Evolutionary conservation across 2,113 vertebrate genomes (phyloP), one percentile per base, ranked within the genome.

Genomic region (Poeciliopsis retropinna): DNA sequence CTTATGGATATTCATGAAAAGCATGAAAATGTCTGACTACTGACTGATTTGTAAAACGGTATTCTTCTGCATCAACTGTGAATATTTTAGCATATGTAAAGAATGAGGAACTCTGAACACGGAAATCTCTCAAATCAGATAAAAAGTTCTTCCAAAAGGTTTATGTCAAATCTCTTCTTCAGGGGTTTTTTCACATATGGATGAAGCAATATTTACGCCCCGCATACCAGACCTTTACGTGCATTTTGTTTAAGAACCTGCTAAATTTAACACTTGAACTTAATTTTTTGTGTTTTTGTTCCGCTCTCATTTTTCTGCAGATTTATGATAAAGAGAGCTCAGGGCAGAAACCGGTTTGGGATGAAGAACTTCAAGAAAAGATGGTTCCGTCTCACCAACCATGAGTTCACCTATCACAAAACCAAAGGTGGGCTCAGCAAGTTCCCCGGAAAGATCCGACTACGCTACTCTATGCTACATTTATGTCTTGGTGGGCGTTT

Each of bases 301-400:
- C 17, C 9, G 7, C 8, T 57, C 51, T 25, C 22, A 17, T 61
- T 72, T 70, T 3, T 29, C 29, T 32, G 29, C 85, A 99, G 98
- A 87, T 96, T 98, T 87, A 99, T 99, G 97, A 98, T 99, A 72
- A 99, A 99, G 92, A 92, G 98, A 87, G 98, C 98, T 0, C 98
- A 99, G 79, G 98, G 98, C 57, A 96, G 98, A 70, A 99, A 99
- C 69, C 95, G 97, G 8, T 98, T 99, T 72, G 97, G 98, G 31
- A 97, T 98, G 94, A 99, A 99, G 92, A 99, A 99, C 88, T 99
- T 99, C 88, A 99, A 99, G 93, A 99, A 97, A 87, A 94, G 98
- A 75, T 99, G 98, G 98, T 99, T 99, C 91, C 96, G 97, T 51
- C 94, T 99, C 81, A 98, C 96, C 51, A 99, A 99, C 87, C 97